Evolutionary conservation across 2,888 invertebrate genomes (phyloP), one percentile per base, ranked within the genome.

Genomic region (Drosophila borealis): DNA sequence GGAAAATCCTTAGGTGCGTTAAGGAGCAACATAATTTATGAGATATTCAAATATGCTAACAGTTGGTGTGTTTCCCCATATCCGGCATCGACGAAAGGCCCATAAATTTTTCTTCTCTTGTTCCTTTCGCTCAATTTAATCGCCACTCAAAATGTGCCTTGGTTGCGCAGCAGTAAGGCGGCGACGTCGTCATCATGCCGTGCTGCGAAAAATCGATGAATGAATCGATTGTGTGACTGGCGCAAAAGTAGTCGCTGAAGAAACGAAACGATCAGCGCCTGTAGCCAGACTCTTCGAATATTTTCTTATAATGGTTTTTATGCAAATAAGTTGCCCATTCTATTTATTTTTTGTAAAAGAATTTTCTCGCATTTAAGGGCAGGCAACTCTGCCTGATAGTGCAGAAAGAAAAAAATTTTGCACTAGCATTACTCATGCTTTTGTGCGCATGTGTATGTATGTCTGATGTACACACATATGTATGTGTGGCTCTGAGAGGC

Each of bases 191-290:
- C 76, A 57, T 70, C 77, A 69, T 66, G 46, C 42, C 57, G 68
- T 77, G 73, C 82, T 89, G 90, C 85, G 89, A 91, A 92, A 92
- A 92, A 92, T 92, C 92, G 89, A 92, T 92, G 92, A 92, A 92
- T 91, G 91, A 91, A 92, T 92, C 92, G 91, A 92, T 92, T 88
- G 88, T 74, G 80, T 46, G 77, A 66, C 62, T 80, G 64, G 49
- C 60, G 60, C 54, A 54, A 53, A 62, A 61, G 55, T 46, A 42
- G 55, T 61, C 34, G 19, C 19, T 44, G 17, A n/a, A 34, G 42
- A 42, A 9, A 25, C 21, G 39, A 46, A 9, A 25, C 21, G 33
- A 61, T 14, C 36, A 6, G 14, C 14, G 13, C 5, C 21, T 19
- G 8, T 8, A 8, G 45, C 8, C 25, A 19, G 42, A 34, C 57